A percentile compares a stretch with the other conserved stretches of the same genome.
Evolutionary conservation across 2,888 invertebrate species (phyloP).

Genomic region (Apodemia duryi): DNA sequence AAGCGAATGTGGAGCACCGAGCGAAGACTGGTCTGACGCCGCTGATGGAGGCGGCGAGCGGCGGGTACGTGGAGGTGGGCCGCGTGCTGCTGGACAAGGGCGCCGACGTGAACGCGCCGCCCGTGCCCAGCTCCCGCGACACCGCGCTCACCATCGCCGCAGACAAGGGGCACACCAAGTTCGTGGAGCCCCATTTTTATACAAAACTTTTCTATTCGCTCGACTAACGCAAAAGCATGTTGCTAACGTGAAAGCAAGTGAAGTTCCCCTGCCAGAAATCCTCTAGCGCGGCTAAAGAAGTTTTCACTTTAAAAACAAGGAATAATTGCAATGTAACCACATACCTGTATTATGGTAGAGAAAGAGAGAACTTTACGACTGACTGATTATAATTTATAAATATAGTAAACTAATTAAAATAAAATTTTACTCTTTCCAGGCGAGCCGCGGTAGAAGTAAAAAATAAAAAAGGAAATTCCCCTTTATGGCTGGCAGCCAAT

Average conservation of each 20-base stretch:
- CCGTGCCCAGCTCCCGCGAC: slow-evolving; percentile 98
- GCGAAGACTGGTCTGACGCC: slow-evolving; percentile 99
- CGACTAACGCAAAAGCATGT: too few species aligned
- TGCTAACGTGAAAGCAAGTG: too few species aligned
- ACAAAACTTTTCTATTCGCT: too few species aligned
- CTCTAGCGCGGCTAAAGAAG: too few species aligned
- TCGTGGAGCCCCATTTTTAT: too few species aligned
- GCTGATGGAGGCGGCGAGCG: slow-evolving; percentile 99
- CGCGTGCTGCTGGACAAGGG: slow-evolving; percentile 96
- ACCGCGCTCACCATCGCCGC: slow-evolving; percentile 99
- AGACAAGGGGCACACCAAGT: slow-evolving; percentile 98
- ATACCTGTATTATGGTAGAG: too few species aligned
- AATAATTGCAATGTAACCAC: too few species aligned
- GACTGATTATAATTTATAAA: background rate
- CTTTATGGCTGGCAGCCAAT: slow-evolving; percentile 98
- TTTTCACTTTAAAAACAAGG: too few species aligned
- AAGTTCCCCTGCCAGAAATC: too few species aligned
- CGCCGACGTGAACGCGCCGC: slow-evolving; percentile 99
- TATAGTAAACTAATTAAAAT: background rate
- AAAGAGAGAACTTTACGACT: too few species aligned
- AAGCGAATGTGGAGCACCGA: slow-evolving; percentile 99
- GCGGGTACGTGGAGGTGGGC: slow-evolving; percentile 99
- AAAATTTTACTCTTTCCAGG: slow-evolving; percentile 35
- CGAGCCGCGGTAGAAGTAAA: slow-evolving; percentile 97
- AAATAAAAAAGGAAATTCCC: slow-evolving; percentile 99